phyloP scores from a whole-genome alignment of 2,797 vertebrate genomes.

The Spinibarbus caldwelli region DNA sequence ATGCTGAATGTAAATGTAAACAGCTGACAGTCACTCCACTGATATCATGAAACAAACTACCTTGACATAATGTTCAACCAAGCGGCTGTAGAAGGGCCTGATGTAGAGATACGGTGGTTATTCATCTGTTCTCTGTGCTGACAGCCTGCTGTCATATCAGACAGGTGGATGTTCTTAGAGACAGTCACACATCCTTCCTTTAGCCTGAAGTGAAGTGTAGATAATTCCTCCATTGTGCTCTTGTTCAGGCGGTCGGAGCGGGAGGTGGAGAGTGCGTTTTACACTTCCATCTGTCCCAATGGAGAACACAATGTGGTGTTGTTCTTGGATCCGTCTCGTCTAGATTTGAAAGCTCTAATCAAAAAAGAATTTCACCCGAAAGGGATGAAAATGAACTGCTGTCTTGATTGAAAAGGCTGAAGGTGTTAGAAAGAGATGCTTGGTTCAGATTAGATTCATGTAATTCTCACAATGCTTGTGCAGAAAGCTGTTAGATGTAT shows the following conservation, averaged over 20 bases:
- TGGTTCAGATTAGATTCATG: background rate
- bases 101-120: background rate
- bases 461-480: background rate
- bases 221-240: constrained; percentile 55
- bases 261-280: constrained; percentile 37
- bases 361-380: too few relatives aligned
- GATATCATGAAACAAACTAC: background rate
- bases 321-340: constrained; percentile 21
- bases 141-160: constrained; percentile 13
- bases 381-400: constrained; percentile 4
- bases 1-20: background rate
- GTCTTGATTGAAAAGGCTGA: constrained; percentile 7
- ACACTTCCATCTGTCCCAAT: constrained; percentile 39
- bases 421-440: background rate
- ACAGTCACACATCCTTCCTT: too few relatives aligned
- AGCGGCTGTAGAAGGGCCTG: background rate
- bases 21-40: background rate
- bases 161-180: constrained; percentile 43
- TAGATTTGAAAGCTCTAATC: constrained; percentile 44
- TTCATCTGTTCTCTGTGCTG: background rate
- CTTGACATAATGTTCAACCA: too few relatives aligned
- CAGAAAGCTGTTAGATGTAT: background rate
- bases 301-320: constrained; percentile 41
- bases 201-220: constrained; percentile 50
- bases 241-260: background rate